Evolutionary conservation across 2,797 vertebrate genomes (phyloP), one percentile per base, ranked within the genome.

Genomic region (Meriones psammophilus): DNA sequence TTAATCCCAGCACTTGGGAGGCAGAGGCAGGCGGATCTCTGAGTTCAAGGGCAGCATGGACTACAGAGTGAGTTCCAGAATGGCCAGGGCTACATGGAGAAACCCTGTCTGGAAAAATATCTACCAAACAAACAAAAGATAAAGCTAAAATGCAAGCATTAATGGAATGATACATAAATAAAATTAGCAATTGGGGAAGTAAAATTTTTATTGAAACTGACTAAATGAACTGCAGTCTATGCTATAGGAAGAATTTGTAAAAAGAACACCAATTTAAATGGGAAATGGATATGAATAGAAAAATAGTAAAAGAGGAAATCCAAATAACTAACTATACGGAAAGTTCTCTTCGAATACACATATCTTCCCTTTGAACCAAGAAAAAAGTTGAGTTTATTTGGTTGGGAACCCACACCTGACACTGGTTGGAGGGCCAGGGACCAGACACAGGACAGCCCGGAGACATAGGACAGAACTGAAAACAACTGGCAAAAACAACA

Each of bases 241-340:
- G 28, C 81, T 87, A 73, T 8, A 73, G 26, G 8, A 73, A 92
- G 36, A 76, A 71, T 42, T 73, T 74, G 60, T 73, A 91, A 88
- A 92, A 91, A 88, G 18, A 89, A 76, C 1, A 77, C 85, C 33
- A 86, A 86, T 77, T 80, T 76, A 74, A 92, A 86, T 36, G 30
- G 14, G 54, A 93, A 68, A 79, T 14, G 15, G 5, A 91, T 81
- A 69, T 62, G 7, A 89, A 54, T 13, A 89, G 50, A 92, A 93
- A 94, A 56, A 54, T 56, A 91, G 62, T 20, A 42, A 60, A 74
- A 88, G 62, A 80, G 84, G 8, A 89, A 64, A 94, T 81, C 7
- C 42, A 92, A 78, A 86, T 62, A 69, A n/a, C 20, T 77, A 91
- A 33, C 2, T 42, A 8, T 56, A 42, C 36, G 33, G 26, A 94